phyloP scores from a whole-genome alignment of 2,797 vertebrate genomes.

The Melanotaenia nigrans region DNA sequence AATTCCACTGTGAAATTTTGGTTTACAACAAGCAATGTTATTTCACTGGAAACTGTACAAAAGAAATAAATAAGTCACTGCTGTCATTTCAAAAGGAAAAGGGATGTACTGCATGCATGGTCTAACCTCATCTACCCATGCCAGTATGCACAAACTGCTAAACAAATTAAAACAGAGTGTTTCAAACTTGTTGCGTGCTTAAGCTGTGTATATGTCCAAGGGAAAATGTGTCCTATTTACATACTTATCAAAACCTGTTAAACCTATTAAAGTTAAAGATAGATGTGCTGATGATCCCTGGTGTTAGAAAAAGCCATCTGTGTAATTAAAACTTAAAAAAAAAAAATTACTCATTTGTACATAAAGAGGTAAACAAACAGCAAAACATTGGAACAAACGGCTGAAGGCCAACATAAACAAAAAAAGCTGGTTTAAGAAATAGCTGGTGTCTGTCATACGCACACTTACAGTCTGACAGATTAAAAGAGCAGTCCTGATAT shows the following conservation, averaged over 20 bases:
- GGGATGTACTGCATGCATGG: slow-evolving; percentile 70
- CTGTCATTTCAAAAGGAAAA: slow-evolving; percentile 52
- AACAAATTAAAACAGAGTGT: slow-evolving; percentile 55
- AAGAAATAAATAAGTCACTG: slow-evolving; percentile 66
- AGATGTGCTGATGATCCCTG: slow-evolving; percentile 59
- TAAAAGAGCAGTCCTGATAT: slow-evolving; percentile 69
- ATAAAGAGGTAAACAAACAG: slow-evolving; percentile 21
- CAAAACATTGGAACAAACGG: slow-evolving; percentile 55
- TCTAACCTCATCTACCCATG: slow-evolving; percentile 38
- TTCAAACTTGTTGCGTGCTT: slow-evolving; percentile 56
- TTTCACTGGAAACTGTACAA: slow-evolving; percentile 69
- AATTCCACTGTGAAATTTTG: slow-evolving; percentile 48
- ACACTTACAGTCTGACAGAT: slow-evolving; percentile 63
- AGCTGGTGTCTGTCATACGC: slow-evolving; percentile 72
- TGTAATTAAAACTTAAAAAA: slow-evolving; percentile 46
- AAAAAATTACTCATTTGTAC: slow-evolving; percentile 33
- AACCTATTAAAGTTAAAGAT: slow-evolving; percentile 41
- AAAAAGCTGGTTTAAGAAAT: slow-evolving; percentile 61
- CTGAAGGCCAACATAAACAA: slow-evolving; percentile 40
- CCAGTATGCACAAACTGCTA: slow-evolving; percentile 49
- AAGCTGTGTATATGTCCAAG: slow-evolving; percentile 47
- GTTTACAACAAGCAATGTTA: slow-evolving; percentile 65
- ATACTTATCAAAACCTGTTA: slow-evolving; percentile 61
- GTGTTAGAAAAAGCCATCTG: slow-evolving; percentile 60
- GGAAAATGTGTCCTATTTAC: slow-evolving; percentile 35